Evolutionary conservation across 2,113 vertebrate species (phyloP).

Genomic region (Trichomycterus rosablanca): DNA sequence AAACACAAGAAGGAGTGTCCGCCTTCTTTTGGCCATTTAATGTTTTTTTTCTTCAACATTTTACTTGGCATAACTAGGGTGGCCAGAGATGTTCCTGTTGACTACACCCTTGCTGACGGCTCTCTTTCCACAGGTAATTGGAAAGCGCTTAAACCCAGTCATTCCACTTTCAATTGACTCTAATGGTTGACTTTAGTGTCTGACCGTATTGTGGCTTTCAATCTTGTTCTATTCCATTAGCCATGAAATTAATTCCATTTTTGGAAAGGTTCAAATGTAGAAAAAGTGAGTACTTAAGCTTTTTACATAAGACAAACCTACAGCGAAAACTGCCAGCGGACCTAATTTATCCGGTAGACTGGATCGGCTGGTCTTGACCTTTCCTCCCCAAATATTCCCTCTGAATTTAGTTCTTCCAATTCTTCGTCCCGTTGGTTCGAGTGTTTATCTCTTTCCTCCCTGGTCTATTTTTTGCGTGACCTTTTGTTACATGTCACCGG

Average conservation of each 20-base stretch:
- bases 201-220: background rate
- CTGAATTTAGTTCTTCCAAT: constrained; percentile 8
- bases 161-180: background rate
- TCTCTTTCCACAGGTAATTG: too few species aligned
- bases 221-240: background rate
- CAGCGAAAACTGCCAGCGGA: constrained; percentile 1
- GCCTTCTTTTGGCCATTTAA: too few species aligned
- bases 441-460: constrained; percentile 17
- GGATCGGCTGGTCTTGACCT: constrained; percentile 16
- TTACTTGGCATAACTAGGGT: too few species aligned
- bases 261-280: background rate
- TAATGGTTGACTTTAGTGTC: background rate
- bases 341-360: constrained; percentile 19
- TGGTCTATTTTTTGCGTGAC: constrained; percentile 30
- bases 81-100: too few species aligned
- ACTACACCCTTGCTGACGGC: too few species aligned
- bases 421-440: constrained; percentile 14
- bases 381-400: constrained; percentile 27
- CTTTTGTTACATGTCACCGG: constrained; percentile 34
- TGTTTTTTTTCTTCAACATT: too few species aligned
- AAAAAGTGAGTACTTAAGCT: background rate
- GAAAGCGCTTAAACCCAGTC: background rate
- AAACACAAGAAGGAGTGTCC: too few species aligned
- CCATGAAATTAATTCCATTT: background rate
- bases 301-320: background rate